Conservation (phyloP, 2,797 vertebrate species). For the Labroides dimidiatus region DNA sequence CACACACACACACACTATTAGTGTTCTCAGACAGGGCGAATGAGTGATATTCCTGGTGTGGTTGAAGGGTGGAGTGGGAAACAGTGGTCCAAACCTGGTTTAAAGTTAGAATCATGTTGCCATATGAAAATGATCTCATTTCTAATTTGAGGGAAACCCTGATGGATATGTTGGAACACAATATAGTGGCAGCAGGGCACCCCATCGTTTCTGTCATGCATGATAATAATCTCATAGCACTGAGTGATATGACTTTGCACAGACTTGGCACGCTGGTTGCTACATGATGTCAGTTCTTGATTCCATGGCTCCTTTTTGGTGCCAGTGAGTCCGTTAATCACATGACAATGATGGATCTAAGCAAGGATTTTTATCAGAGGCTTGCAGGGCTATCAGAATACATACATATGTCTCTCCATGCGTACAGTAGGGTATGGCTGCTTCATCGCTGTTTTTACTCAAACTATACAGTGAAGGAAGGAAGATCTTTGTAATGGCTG, state of each 20-base stretch:
- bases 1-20: constrained; percentile 43
- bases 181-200: constrained; percentile 55
- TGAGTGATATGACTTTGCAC: constrained; percentile 57
- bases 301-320: constrained; percentile 44
- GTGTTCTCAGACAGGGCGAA: constrained; percentile 65
- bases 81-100: constrained; percentile 74
- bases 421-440: constrained; percentile 15
- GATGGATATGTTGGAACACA: constrained; percentile 70
- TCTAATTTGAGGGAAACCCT: constrained; percentile 74
- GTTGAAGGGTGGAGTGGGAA: constrained; percentile 78
- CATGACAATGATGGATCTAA: constrained; percentile 43
- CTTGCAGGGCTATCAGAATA: constrained; percentile 32
- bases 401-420: constrained; percentile 8
- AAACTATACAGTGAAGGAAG: constrained; percentile 64
- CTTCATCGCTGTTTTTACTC: constrained; percentile 53
- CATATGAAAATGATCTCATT: constrained; percentile 79
- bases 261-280: constrained; percentile 49
- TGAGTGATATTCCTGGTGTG: constrained; percentile 77
- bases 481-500: constrained; percentile 68
- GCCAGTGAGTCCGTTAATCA: constrained; percentile 48
- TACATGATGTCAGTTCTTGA: constrained; percentile 57
- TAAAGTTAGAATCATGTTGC: constrained; percentile 81
- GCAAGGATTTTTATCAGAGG: constrained; percentile 22
- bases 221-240: constrained; percentile 67
- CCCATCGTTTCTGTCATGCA: constrained; percentile 53